phyloP scores from a whole-genome alignment of 2,797 vertebrate genomes.

The Hydrocynus forskahlii region DNA sequence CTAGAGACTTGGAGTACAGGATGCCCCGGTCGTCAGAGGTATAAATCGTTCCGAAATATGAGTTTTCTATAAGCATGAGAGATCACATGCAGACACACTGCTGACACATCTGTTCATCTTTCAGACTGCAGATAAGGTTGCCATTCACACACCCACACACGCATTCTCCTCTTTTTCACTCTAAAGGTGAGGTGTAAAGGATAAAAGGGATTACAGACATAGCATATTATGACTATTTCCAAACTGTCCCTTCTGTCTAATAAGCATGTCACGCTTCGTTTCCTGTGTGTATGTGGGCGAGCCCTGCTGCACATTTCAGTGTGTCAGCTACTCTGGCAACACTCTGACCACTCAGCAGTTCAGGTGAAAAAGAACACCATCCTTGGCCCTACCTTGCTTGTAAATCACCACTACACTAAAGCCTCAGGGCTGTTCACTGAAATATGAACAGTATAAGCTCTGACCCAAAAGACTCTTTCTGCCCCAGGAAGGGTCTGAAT shows the following conservation, averaged over 20 bases:
- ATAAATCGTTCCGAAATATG: conserved; percentile 83
- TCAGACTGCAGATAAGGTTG: conserved; percentile 13
- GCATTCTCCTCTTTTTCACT: too few relatives aligned
- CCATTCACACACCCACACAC: background rate
- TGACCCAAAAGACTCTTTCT: conserved; percentile 28
- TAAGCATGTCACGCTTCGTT: background rate
- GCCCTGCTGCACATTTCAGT: conserved; percentile 64
- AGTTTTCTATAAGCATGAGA: conserved; percentile 65
- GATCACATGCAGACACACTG: conserved; percentile 34
- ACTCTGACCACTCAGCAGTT: conserved; percentile 1
- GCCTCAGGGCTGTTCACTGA: conserved; percentile 26
- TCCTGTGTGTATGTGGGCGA: conserved; percentile 29
- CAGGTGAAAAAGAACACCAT: conserved; percentile 41
- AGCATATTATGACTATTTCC: background rate
- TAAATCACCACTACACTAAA: conserved; percentile 27
- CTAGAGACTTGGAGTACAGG: conserved; percentile 81
- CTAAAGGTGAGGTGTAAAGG: background rate
- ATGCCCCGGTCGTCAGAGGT: conserved; percentile 83
- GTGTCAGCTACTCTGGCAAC: conserved; percentile 65
- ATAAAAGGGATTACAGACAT: background rate
- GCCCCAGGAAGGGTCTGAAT: conserved; percentile 12
- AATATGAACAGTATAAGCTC: conserved; percentile 28
- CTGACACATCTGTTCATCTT: conserved; percentile 36
- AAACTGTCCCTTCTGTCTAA: background rate
- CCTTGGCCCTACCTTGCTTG: conserved; percentile 44